Evolutionary conservation across 2,797 vertebrate species (phyloP), one percentile per base, ranked within the genome.

Genomic region (Neopelma chrysocephalum): DNA sequence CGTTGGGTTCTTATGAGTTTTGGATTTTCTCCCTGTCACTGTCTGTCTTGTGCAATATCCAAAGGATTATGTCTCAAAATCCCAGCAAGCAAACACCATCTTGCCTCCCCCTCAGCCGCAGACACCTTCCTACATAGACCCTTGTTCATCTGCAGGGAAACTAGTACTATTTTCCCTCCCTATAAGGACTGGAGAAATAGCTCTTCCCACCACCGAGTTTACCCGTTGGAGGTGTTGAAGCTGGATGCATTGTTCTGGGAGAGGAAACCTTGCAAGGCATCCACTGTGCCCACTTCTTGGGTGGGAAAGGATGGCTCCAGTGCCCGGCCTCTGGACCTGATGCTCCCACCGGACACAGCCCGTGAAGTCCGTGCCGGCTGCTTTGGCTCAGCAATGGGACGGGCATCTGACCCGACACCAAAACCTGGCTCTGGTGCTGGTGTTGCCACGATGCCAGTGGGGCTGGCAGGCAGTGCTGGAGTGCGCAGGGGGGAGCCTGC

Each of bases 291-390:
- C 1, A 53, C 20, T 1, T 60, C 64, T 36, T 0, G 87, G 32
- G 69, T 76, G 48, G 94, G 77, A 78, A 96, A 56, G 12, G 97
- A 90, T 0, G 31, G 82, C 42, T 97, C 94, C 61, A 95, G 75
- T 11, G 18, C 32, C 45, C 1, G 7, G 29, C 5, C 21, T 15
- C 60, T 51, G 32, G 72, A 51, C n/a, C 11, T 8, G 2, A 26
- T 1, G 15, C 27, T 82, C 40, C 47, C 13, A 6, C 58, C 3
- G 2, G 57, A 21, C 4, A 6, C 32, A 17, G 40, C 70, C 65
- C 25, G 29, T 0, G 19, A 76, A 9, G 90, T 48, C 32, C 57
- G 54, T 25, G 91, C 56, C 0, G 22, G 47, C 70, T 89, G 82
- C 65, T 84, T 93, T 7, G 45, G 57, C 56, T 80, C 82, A 10